phyloP scores from a whole-genome alignment of 2,797 vertebrate genomes.

The Linurgus olivaceus region DNA sequence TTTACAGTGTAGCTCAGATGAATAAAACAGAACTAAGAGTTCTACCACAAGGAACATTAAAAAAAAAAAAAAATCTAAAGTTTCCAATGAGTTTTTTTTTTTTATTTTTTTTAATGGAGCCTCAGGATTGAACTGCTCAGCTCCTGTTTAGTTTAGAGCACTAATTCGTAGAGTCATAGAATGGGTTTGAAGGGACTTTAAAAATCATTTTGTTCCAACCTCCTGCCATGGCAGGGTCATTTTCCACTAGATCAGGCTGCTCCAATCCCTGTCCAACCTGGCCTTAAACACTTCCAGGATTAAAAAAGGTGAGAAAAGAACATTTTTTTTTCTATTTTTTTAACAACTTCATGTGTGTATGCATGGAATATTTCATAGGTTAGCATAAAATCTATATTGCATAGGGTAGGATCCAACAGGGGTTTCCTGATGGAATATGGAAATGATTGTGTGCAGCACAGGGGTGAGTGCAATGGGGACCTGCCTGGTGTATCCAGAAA shows the following conservation, averaged over 20 bases:
- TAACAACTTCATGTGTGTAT: background rate
- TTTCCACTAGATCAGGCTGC: background rate
- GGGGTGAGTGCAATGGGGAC: background rate
- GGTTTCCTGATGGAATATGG: background rate
- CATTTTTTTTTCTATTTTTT: background rate
- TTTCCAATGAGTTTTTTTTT: background rate
- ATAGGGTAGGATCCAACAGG: background rate
- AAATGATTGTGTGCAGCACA: background rate
- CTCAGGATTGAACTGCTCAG: background rate
- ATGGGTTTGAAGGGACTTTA: background rate
- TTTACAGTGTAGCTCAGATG: background rate
- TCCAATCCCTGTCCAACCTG: accelerated
- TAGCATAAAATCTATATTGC: background rate
- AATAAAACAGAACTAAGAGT: background rate
- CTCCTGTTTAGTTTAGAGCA: background rate
- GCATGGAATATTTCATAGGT: background rate
- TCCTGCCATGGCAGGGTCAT: background rate
- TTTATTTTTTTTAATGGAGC: background rate
- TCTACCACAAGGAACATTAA: background rate
- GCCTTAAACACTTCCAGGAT: background rate
- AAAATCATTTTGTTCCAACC: background rate
- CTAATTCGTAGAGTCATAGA: background rate
- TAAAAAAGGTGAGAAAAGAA: background rate
- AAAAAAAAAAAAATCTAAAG: background rate
- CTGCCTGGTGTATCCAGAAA: background rate